A percentile compares a stretch with the other conserved stretches of the same genome.
Evolutionary conservation across 1,140 invertebrate species (phyloP).

Genomic region (Glossosoma conforme): DNA sequence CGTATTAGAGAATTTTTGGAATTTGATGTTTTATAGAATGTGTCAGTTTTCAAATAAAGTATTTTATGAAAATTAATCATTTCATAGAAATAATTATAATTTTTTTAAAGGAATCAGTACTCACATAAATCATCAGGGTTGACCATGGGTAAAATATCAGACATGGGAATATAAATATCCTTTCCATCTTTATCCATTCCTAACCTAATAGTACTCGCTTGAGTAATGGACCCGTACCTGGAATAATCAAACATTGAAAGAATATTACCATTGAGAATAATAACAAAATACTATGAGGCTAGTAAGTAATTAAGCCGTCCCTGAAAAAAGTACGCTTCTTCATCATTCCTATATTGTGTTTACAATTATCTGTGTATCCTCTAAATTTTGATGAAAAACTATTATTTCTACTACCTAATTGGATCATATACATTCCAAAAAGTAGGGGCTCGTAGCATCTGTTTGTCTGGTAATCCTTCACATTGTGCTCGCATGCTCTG

Average conservation of each 20-base stretch:
- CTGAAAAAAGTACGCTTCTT: not conserved
- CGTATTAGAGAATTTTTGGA: too few species aligned
- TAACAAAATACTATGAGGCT: not conserved
- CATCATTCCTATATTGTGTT: not conserved
- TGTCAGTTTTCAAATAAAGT: too few species aligned
- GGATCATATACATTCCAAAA: too few species aligned
- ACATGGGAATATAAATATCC: constrained; percentile 79
- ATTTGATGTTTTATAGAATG: too few species aligned
- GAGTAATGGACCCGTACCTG: constrained; percentile 83
- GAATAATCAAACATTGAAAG: constrained; percentile 9
- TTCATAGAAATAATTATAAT: too few species aligned
- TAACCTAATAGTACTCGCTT: constrained; percentile 80
- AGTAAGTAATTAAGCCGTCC: not conserved
- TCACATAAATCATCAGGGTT: constrained; percentile 76
- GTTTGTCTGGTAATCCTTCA: too few species aligned
- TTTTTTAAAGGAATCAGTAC: too few species aligned
- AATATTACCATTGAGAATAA: not conserved
- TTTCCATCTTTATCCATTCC: constrained; percentile 63
- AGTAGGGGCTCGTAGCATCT: too few species aligned
- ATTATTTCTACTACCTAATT: not conserved
- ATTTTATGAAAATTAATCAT: too few species aligned
- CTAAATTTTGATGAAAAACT: not conserved
- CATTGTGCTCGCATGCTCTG: too few species aligned
- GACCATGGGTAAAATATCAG: constrained; percentile 81
- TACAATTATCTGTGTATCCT: too few species aligned